phyloP scores from a whole-genome alignment of 2,888 invertebrate species.

The Ochropleura leucogaster region DNA sequence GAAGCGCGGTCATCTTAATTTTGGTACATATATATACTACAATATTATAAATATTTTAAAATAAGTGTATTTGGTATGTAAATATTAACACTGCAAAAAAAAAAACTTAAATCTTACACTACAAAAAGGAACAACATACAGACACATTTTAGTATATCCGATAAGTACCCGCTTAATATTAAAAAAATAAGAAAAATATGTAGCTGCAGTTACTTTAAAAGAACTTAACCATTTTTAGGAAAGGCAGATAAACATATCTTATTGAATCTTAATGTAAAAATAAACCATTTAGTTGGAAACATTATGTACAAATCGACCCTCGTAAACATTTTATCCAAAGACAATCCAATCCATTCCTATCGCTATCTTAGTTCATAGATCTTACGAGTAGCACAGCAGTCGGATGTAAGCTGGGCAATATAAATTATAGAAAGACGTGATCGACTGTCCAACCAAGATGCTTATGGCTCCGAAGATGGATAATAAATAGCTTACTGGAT shows the following conservation, averaged over 20 bases:
- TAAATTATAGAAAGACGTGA: constrained; percentile 40
- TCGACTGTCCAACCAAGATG: constrained; percentile 41
- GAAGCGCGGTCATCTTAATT: too few relatives aligned
- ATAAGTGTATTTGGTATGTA: too few relatives aligned
- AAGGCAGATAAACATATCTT: neutral
- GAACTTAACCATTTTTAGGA: neutral
- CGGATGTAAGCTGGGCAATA: constrained; percentile 40
- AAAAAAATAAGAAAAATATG: neutral
- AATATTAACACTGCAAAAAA: too few relatives aligned
- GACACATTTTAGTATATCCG: too few relatives aligned
- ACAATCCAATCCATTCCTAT: constrained; percentile 28
- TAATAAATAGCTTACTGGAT: constrained; percentile 27
- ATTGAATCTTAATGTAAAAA: neutral
- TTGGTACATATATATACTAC: too few relatives aligned
- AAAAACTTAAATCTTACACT: too few relatives aligned
- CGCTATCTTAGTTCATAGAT: constrained; percentile 46
- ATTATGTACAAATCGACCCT: neutral
- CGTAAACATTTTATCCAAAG: constrained; percentile 27
- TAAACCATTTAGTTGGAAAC: neutral
- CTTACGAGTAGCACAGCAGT: constrained; percentile 22
- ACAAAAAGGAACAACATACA: too few relatives aligned
- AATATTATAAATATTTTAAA: too few relatives aligned
- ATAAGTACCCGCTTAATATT: too few relatives aligned
- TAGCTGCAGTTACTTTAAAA: neutral
- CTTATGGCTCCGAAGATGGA: constrained; percentile 40